Evolutionary conservation across 2,113 vertebrate species (phyloP).

Genomic region (Engystomops pustulosus): DNA sequence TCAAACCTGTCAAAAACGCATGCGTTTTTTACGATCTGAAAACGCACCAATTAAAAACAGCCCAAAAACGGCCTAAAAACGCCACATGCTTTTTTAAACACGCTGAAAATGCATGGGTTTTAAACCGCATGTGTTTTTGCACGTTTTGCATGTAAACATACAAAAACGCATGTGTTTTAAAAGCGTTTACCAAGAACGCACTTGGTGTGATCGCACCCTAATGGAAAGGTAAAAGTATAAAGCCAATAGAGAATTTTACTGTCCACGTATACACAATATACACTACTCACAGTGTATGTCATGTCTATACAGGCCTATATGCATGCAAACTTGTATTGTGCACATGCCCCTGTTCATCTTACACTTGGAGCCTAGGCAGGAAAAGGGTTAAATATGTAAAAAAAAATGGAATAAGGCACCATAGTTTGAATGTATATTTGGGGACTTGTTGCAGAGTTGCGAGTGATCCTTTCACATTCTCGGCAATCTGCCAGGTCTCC

Average conservation of each 20-base stretch:
- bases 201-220: no score
- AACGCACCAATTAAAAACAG: no score
- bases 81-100: no score
- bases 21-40: no score
- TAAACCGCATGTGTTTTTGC: no score
- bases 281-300: neutral
- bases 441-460: neutral
- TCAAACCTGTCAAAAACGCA: no score
- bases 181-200: no score
- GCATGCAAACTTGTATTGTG: neutral
- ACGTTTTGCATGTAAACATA: no score
- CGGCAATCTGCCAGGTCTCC: neutral
- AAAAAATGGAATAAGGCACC: slow-evolving; percentile 58
- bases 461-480: neutral
- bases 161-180: no score
- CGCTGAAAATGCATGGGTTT: no score
- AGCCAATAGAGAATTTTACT: neutral
- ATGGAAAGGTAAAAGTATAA: neutral
- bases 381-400: slow-evolving; percentile 45
- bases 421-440: slow-evolving; percentile 38
- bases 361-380: neutral
- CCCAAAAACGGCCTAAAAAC: no score
- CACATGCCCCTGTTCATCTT: neutral
- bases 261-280: neutral
- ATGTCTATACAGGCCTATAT: neutral